A percentile compares a stretch with the other conserved stretches of the same genome.
Evolutionary conservation across 2,113 vertebrate species (phyloP).

Genomic region (Diphyllodes magnificus): DNA sequence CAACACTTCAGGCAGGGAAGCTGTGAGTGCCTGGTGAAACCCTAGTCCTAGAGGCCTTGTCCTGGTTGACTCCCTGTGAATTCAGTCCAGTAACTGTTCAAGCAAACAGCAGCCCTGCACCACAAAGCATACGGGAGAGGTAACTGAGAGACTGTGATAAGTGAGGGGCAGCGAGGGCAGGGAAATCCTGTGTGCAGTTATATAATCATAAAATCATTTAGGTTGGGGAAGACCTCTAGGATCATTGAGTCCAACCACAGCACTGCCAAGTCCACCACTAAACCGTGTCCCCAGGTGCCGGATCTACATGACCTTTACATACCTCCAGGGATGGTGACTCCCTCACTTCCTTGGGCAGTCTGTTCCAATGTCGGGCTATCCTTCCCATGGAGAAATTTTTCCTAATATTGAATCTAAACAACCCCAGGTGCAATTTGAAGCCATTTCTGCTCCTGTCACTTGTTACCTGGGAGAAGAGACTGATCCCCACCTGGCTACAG

Average conservation of each 20-base stretch:
- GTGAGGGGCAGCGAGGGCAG: rapidly evolving
- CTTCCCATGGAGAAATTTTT: not conserved
- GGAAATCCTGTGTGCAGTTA: not conserved
- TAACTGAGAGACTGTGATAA: not conserved
- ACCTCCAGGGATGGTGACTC: not conserved
- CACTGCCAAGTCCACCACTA: not conserved
- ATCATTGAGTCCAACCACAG: not conserved
- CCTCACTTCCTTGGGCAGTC: not conserved
- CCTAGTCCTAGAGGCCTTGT: not conserved
- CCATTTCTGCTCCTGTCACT: not conserved
- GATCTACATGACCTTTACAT: not conserved
- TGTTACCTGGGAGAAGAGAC: not conserved
- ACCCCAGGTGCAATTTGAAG: not conserved
- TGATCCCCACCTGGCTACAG: rapidly evolving
- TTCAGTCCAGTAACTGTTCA: not conserved
- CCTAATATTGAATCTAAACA: not conserved
- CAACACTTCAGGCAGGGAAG: not conserved
- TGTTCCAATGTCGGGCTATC: not conserved
- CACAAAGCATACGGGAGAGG: not conserved
- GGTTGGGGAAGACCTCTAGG: not conserved
- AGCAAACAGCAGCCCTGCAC: not conserved
- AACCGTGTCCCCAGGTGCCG: not conserved
- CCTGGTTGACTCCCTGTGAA: not conserved
- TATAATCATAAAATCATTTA: not conserved
- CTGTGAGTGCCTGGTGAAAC: not conserved